Conservation (phyloP, 2,888 invertebrate genomes). For the Scrobipalpa costella region DNA sequence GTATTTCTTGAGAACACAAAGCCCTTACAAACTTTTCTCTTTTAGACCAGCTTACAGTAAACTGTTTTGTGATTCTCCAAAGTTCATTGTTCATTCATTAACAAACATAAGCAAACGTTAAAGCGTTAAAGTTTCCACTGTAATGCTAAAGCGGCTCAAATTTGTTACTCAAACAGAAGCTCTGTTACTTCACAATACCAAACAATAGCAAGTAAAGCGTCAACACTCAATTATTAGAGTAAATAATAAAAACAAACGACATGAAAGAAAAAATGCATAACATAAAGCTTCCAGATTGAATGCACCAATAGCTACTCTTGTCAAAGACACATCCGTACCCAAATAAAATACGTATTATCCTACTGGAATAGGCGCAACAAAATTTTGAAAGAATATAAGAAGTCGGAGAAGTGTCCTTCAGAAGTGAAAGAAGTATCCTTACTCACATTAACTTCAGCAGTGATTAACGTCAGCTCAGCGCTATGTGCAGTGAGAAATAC, state of each 20-base stretch:
- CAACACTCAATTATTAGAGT: neutral
- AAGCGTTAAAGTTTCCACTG: conserved; percentile 19
- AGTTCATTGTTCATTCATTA: conserved; percentile 23
- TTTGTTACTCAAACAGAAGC: conserved; percentile 11
- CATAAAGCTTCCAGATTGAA: too few relatives aligned
- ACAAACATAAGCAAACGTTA: conserved; percentile 19
- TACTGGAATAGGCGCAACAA: too few relatives aligned
- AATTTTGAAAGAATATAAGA: too few relatives aligned
- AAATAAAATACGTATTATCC: too few relatives aligned
- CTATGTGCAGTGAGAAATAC: too few relatives aligned
- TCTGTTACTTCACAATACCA: conserved; percentile 4
- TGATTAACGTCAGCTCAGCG: too few relatives aligned
- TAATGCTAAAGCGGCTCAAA: conserved; percentile 21
- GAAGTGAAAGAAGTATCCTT: too few relatives aligned
- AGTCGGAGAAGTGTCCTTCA: too few relatives aligned
- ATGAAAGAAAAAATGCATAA: neutral
- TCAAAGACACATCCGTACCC: too few relatives aligned
- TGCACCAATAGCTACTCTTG: too few relatives aligned
- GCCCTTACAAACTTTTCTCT: conserved; percentile 4
- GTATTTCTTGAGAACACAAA: neutral
- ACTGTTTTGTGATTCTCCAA: conserved; percentile 11
- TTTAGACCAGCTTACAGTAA: conserved; percentile 13
- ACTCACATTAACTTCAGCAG: too few relatives aligned
- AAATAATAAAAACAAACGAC: neutral
- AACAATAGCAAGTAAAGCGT: conserved; percentile 15